These are phyloP conservation scores for Vulpes ferrilata DNA, from an alignment of 2,113 vertebrate species.

Conservation along the genomic window DNA sequence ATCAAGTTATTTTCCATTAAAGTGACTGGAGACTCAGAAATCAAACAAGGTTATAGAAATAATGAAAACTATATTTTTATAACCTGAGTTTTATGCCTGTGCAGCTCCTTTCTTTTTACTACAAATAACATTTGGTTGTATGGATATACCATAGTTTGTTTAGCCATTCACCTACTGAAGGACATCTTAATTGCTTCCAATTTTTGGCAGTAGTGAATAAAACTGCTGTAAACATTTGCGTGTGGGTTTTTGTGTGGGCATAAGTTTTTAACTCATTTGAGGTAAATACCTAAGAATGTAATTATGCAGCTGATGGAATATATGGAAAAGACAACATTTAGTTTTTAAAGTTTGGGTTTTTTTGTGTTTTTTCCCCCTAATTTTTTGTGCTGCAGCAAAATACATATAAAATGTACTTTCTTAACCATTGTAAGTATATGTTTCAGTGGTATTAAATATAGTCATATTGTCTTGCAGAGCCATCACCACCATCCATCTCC, in stretches of 20 bases:
- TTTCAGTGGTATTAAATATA: too few relatives aligned
- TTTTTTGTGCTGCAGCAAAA: constrained; percentile 4
- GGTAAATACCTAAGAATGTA: background rate
- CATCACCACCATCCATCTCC: background rate
- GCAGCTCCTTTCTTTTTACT: background rate
- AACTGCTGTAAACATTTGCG: background rate
- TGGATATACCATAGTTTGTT: background rate
- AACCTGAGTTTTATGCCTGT: background rate
- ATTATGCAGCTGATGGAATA: background rate
- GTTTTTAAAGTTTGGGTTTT: background rate
- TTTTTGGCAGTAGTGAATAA: too few relatives aligned
- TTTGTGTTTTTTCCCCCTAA: background rate
- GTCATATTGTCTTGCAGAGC: too few relatives aligned
- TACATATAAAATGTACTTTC: background rate
- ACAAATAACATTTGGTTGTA: background rate
- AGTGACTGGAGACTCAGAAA: background rate
- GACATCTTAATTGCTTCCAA: too few relatives aligned
- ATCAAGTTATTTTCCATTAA: background rate
- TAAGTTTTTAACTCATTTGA: background rate
- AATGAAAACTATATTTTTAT: constrained; percentile 29
- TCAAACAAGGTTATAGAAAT: background rate
- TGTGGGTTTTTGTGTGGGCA: background rate
- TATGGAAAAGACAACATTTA: background rate
- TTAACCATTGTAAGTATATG: background rate
- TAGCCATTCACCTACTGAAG: background rate